These are phyloP conservation scores for Eristalis arbustorum DNA, from an alignment of 2,888 invertebrate species.

Conservation along the genomic window DNA sequence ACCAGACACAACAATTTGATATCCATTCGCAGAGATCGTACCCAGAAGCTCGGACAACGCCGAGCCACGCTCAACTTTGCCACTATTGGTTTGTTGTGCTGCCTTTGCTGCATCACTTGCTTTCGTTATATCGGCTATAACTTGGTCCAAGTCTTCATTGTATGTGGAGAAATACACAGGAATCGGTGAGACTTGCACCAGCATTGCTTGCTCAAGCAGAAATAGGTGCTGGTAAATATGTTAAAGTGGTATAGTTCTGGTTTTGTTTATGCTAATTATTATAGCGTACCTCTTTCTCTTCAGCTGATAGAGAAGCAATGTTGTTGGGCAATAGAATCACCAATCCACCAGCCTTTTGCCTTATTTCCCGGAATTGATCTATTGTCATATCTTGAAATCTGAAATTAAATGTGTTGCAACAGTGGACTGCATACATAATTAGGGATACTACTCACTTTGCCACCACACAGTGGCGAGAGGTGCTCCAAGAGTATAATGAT, in stretches of 20 bases:
- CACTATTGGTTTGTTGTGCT: slow-evolving; percentile 22
- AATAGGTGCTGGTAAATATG: slow-evolving; percentile 84
- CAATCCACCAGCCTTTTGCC: slow-evolving; percentile 91
- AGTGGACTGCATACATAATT: not conserved
- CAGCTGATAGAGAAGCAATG: slow-evolving; percentile 83
- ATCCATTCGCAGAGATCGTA: slow-evolving; percentile 96
- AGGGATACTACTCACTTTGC: slow-evolving; percentile 81
- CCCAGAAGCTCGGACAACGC: slow-evolving; percentile 91
- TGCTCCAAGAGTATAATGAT: slow-evolving; percentile 90
- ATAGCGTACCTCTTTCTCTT: slow-evolving; percentile 85
- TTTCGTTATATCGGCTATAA: slow-evolving; percentile 87
- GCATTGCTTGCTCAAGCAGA: slow-evolving; percentile 90
- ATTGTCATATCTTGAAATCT: slow-evolving; percentile 89
- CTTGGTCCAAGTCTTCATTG: slow-evolving; percentile 86
- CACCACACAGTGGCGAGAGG: slow-evolving; percentile 94
- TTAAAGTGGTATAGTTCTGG: not conserved
- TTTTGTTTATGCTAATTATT: not conserved
- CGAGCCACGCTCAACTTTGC: slow-evolving; percentile 83
- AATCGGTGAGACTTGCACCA: slow-evolving; percentile 88
- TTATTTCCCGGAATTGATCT: slow-evolving; percentile 88
- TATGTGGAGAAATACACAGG: slow-evolving; percentile 94
- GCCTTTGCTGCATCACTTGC: slow-evolving; percentile 66
- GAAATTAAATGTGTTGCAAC: not conserved
- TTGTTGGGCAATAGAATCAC: slow-evolving; percentile 91
- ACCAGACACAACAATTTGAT: slow-evolving; percentile 92